Evolutionary conservation across 2,797 vertebrate genomes (phyloP), one percentile per base, ranked within the genome.

Genomic region (Ceyx erithaca): DNA sequence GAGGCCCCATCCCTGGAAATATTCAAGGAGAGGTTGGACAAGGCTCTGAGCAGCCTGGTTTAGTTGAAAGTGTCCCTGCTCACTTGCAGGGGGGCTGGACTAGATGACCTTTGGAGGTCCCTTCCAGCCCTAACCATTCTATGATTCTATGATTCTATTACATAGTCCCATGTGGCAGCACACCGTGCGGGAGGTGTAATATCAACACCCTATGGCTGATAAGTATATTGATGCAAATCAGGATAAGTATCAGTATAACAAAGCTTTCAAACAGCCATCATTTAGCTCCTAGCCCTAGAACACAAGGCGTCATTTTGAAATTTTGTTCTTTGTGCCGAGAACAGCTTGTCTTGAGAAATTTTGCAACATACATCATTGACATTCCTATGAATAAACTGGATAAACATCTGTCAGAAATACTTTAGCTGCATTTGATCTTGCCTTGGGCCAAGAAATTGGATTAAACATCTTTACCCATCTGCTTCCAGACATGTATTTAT

Each of bases 381-480:
- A 67, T 59, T 82, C 75, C 68, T 57, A 30, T 77, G 71, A 89
- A 85, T 37, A 85, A 61, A 46, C 51, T 67, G 76, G 57, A 85
- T 85, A 93, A 92, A 89, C 46, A 92, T 71, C 89, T 86, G 73
- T 81, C 91, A 95, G 78, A 90, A 92, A 88, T 30, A 57, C 9
- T 89, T 90, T 33, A 21, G 11, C 26, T 85, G 71, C 5, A 4
- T 70, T 82, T 89, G 45, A 73, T 89, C 71, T 89, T 86, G 75
- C 59, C 61, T 82, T 55, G 71, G 45, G 33, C 45, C 43, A 77
- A 85, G 51, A 21, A 85, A 57, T 80, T 85, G 72, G 37, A 82
- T 71, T 71, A 83, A 54, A 78, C 49, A 61, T 82, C 48, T 80
- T 80, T 58, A 73, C 41, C 62, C 87, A 41, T 13, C 43, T 33